Conservation (phyloP, 2,113 vertebrate species). For the Triplophysa siluroides region DNA sequence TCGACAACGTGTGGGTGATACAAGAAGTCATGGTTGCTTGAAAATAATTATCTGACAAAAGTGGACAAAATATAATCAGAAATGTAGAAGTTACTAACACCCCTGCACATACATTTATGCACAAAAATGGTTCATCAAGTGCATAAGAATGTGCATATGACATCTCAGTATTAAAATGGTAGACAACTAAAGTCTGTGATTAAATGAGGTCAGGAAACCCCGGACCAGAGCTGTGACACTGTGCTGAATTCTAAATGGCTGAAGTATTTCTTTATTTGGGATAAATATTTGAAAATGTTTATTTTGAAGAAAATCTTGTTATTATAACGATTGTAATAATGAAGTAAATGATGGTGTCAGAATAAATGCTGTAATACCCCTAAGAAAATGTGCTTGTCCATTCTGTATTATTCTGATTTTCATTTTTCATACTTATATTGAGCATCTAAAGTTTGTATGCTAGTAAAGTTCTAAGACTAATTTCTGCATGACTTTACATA, state of each 20-base stretch:
- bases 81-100: background rate
- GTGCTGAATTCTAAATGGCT: conserved; percentile 18
- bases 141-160: background rate
- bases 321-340: background rate
- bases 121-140: background rate
- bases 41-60: background rate
- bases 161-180: background rate
- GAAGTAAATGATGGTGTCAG: background rate
- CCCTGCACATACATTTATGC: background rate
- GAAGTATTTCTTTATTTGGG: conserved; percentile 24
- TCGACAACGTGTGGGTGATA: background rate
- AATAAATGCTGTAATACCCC: conserved; percentile 30
- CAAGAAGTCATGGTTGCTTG: background rate
- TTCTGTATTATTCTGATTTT: background rate
- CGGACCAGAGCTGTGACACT: conserved; percentile 9
- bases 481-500: no score
- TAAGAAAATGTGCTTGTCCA: background rate
- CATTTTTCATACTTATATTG: no score
- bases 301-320: conserved; percentile 25
- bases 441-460: no score
- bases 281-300: conserved; percentile 31
- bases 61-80: background rate
- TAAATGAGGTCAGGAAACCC: conserved; percentile 1
- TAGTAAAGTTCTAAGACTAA: no score
- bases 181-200: background rate